A percentile compares a stretch with the other conserved stretches of the same genome.
phyloP scores from a whole-genome alignment of 1,140 invertebrate genomes.

The Drosophila tani region DNA sequence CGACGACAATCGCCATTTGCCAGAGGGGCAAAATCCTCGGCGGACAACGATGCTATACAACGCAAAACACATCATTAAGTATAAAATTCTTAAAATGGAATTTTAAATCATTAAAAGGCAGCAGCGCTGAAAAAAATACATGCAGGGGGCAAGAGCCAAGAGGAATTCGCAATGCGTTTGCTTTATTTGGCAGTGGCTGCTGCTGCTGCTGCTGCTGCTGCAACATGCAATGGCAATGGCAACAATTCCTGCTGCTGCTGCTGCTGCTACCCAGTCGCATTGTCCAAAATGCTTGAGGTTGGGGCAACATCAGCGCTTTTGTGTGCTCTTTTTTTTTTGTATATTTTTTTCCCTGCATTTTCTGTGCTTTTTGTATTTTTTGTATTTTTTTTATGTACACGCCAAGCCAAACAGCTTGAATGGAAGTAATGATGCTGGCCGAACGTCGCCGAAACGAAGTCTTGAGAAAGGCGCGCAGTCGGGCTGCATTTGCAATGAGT shows the following conservation, averaged over 20 bases:
- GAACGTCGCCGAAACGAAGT: slow-evolving; percentile 61
- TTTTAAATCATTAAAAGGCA: slow-evolving; percentile 85
- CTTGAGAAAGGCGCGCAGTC: slow-evolving; percentile 79
- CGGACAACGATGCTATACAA: slow-evolving; percentile 70
- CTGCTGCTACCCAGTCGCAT: slow-evolving; percentile 66
- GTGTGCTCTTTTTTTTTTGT: slow-evolving; percentile 12
- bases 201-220: slow-evolving; percentile 38
- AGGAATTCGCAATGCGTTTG: slow-evolving; percentile 83
- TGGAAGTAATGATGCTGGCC: slow-evolving; percentile 82
- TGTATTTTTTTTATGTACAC: slow-evolving; percentile 75
- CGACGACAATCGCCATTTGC: slow-evolving; percentile 65
- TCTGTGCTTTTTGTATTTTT: slow-evolving; percentile 25
- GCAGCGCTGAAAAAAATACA: slow-evolving; percentile 39
- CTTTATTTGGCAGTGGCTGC: slow-evolving; percentile 76
- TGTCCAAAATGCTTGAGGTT: slow-evolving; percentile 78
- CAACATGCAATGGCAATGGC: slow-evolving; percentile 77
- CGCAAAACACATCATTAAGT: slow-evolving; percentile 85
- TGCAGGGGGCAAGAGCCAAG: slow-evolving; percentile 30
- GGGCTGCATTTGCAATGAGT: slow-evolving; percentile 81
- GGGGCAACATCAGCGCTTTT: slow-evolving; percentile 48
- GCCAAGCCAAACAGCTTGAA: slow-evolving; percentile 82
- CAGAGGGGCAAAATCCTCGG: slow-evolving; percentile 22
- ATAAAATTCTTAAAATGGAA: slow-evolving; percentile 85
- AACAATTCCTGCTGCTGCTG: slow-evolving; percentile 45
- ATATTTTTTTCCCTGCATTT: slow-evolving; percentile 20